Base-by-base conservation (phyloP, 2,113 vertebrate species). In the Pandion haliaetus region DNA sequence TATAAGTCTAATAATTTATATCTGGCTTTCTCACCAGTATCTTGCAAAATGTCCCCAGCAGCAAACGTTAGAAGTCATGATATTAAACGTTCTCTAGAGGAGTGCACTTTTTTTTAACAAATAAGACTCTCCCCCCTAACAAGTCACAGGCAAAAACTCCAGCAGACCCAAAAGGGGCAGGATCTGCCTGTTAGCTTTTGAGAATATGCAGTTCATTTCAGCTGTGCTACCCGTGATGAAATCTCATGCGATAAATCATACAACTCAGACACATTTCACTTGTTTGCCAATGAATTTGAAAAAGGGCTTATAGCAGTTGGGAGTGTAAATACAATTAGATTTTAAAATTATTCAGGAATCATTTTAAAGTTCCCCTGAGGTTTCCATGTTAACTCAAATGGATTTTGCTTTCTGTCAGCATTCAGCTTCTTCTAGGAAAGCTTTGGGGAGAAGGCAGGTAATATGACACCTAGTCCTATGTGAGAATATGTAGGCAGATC, bases 321-420 rank as follows among this genome's bases (percentile, higher is more conserved):
- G 94, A 97, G 88, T 83, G 72, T 93, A 98, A 98, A 98, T 82
- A 97, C 76, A 94, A 98, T 96, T 93, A 96, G 93, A 92, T 94
- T 96, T 97, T 31, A 96, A 98, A 98, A 98, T 98, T 97, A 98
- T 97, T 98, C 97, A 96, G 89, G 97, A 97, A 96, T 97, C 4
- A 77, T 96, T 97, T 97, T 93, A 86, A 97, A 92, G 90, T 80
- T 95, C 97, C 73, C 90, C 36, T 59, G 95, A 97, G 95, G 76
- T 90, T 97, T 79, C 63, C 86, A 29, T 65, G 82, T 90, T 95
- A 96, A 97, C 78, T 69, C 74, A 90, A 93, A 97, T 84, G 84
- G 91, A 96, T 97, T 98, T 97, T 95, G 72, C 61, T 94, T 90
- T 92, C 78, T 93, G 40, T 95, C 78, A 96, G 71, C 92, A 96